Evolutionary conservation across 2,113 vertebrate genomes (phyloP), one percentile per base, ranked within the genome.

Genomic region (Pleuronectes platessa): DNA sequence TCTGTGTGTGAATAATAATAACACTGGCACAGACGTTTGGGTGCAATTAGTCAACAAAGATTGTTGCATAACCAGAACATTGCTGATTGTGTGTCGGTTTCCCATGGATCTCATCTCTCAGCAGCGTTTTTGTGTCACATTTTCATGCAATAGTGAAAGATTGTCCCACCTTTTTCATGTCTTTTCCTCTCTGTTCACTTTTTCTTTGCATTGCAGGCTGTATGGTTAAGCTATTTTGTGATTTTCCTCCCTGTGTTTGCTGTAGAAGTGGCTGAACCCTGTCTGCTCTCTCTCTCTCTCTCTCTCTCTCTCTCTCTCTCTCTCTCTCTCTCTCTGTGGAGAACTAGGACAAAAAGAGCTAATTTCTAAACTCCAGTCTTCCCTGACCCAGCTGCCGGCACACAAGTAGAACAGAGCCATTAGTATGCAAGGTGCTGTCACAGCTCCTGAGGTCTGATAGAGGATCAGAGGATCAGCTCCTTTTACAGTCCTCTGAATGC

Each of bases 381-480:
- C 84, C 81, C 88, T 76, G 79, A 79, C 82, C 84, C 59, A 68
- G 78, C 81, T 78, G 72, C 83, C 81, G 67, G 70, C 81, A 78
- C 79, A 77, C 82, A 76, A 75, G 21, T 78, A 83, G 84, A 78
- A 70, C 85, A 62, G 85, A 37, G 55, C 54, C 72, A 90, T 94
- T 89, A 92, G 88, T 90, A 91, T 93, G 92, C 90, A 87, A 87
- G 86, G 87, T 79, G 81, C 81, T 71, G 74, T 90, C 88, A 87
- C 83, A 83, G 85, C 88, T 91, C 86, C 80, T 75, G 84, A 82
- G 74, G 84, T 89, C 90, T 88, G 86, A 86, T 87, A 68, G 81
- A 85, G 88, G 85, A 86, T 78, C 75, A 83, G 76, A 88, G 83
- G 79, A 88, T 81, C 83, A 84, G 85, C 79, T 93, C 86, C 85